These are phyloP conservation scores for Philopedon plagiatum DNA, from an alignment of 2,888 invertebrate species.

Conservation along the genomic window DNA sequence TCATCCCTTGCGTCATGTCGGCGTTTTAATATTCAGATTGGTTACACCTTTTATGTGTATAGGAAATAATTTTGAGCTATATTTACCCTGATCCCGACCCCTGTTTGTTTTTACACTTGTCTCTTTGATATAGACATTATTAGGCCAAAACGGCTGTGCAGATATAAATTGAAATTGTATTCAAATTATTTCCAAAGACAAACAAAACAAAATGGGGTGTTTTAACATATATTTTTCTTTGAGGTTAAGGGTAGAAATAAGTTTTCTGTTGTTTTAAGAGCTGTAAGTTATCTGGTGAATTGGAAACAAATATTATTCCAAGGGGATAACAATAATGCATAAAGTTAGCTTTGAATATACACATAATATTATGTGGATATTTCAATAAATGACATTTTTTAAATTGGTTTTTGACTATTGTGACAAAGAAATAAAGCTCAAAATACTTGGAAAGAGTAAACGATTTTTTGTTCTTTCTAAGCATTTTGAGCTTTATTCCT, in stretches of 20 bases:
- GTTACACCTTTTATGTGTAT: slow-evolving; percentile 70
- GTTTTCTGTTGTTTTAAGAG: slow-evolving; percentile 37
- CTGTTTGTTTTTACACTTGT: slow-evolving; percentile 70
- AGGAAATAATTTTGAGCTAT: slow-evolving; percentile 69
- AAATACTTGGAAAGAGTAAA: no score
- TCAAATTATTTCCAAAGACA: slow-evolving; percentile 54
- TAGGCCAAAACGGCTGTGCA: slow-evolving; percentile 55
- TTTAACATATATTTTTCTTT: slow-evolving; percentile 46
- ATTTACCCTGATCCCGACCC: slow-evolving; percentile 65
- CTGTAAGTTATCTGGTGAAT: slow-evolving; percentile 18
- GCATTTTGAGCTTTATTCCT: no score
- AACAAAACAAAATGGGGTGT: slow-evolving; percentile 39
- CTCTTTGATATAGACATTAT: slow-evolving; percentile 67
- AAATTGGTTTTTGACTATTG: no score
- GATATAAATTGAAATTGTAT: slow-evolving; percentile 60
- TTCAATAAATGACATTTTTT: no score
- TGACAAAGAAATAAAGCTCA: no score
- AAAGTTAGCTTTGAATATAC: not conserved
- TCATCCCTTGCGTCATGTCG: slow-evolving; percentile 51
- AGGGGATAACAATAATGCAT: not conserved
- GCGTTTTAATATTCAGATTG: slow-evolving; percentile 70
- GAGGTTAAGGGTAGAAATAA: slow-evolving; percentile 33
- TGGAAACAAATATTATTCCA: slow-evolving; percentile 15
- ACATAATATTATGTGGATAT: no score
- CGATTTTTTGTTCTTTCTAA: no score